Percentiles rank a stretch among this genome's conserved stretches.
phyloP scores from a whole-genome alignment of 1,140 invertebrate species.

The Neodiprion pinetum region DNA sequence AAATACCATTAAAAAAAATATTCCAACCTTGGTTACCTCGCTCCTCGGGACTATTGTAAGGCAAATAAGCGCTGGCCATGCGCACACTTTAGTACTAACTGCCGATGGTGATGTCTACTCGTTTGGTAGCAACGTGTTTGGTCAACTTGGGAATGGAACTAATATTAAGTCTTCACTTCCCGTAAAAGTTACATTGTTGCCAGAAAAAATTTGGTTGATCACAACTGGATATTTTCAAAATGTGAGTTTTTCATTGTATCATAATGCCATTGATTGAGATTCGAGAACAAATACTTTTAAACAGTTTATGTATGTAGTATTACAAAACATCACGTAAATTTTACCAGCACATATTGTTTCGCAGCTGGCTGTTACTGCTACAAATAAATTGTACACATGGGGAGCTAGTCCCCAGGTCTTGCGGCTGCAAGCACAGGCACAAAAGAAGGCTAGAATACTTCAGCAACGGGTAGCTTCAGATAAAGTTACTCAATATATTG shows the following conservation, averaged over 20 bases:
- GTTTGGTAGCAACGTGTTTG: slow-evolving; percentile 82
- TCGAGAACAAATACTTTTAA: slow-evolving; percentile 2
- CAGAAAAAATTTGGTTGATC: slow-evolving; percentile 69
- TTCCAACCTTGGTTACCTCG: slow-evolving; percentile 66
- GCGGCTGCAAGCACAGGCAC: slow-evolving; percentile 71
- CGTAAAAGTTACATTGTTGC: slow-evolving; percentile 64
- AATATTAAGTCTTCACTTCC: slow-evolving; percentile 70
- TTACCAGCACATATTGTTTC: slow-evolving; percentile 31
- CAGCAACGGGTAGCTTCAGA: slow-evolving; percentile 55
- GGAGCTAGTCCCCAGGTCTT: slow-evolving; percentile 81
- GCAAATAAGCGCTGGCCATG: slow-evolving; percentile 75
- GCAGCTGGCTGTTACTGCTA: slow-evolving; percentile 73
- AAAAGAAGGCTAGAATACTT: slow-evolving; percentile 64
- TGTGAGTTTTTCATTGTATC: slow-evolving; percentile 63
- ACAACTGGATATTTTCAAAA: slow-evolving; percentile 83
- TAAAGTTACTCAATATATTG: slow-evolving; percentile 42
- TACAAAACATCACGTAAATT: slow-evolving; percentile 22
- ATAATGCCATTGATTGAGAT: slow-evolving; percentile 16
- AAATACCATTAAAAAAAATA: slow-evolving; percentile 69
- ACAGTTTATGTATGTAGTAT: slow-evolving; percentile 6
- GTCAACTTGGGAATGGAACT: slow-evolving; percentile 74
- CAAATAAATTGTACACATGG: slow-evolving; percentile 78
- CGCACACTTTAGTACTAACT: slow-evolving; percentile 74
- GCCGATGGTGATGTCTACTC: slow-evolving; percentile 72
- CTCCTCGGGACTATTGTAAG: slow-evolving; percentile 48